phyloP scores from a whole-genome alignment of 92 coral and sea anemone genomes.

The Porites lobata region DNA sequence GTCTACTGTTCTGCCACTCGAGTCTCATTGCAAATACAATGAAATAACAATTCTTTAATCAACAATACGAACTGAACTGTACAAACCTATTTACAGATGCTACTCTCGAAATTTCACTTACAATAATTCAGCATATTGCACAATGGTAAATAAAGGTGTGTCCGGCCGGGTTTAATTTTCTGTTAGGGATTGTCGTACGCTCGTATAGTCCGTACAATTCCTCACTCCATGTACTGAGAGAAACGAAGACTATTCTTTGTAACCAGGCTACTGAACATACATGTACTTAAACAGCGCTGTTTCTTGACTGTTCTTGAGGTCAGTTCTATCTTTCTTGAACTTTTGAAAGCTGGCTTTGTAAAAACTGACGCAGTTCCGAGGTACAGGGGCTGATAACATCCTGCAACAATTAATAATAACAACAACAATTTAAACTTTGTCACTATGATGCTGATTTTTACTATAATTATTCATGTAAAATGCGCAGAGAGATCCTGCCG shows the following conservation, averaged over 20 bases:
- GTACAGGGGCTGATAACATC: conserved; percentile 33
- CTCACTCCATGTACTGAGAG: no score
- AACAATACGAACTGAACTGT: background rate
- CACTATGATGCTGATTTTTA: no score
- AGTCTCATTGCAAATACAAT: background rate
- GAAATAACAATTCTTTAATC: background rate
- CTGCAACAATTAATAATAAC: conserved; percentile 8
- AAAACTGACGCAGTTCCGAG: conserved; percentile 51
- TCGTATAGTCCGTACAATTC: no score
- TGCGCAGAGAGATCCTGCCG: no score
- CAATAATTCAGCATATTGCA: background rate
- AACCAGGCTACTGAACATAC: no score
- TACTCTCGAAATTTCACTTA: background rate
- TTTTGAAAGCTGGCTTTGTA: conserved; percentile 24
- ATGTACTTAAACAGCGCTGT: background rate
- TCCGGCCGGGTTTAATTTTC: no score
- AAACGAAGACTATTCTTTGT: no score
- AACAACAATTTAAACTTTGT: no score
- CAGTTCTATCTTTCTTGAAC: background rate
- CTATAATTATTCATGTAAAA: no score
- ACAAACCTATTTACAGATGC: background rate
- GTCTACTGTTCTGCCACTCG: no score
- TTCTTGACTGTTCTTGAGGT: background rate
- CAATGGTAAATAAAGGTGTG: background rate
- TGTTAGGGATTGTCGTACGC: no score